phyloP scores from a whole-genome alignment of 2,113 vertebrate genomes.

The Harpagus bidentatus region DNA sequence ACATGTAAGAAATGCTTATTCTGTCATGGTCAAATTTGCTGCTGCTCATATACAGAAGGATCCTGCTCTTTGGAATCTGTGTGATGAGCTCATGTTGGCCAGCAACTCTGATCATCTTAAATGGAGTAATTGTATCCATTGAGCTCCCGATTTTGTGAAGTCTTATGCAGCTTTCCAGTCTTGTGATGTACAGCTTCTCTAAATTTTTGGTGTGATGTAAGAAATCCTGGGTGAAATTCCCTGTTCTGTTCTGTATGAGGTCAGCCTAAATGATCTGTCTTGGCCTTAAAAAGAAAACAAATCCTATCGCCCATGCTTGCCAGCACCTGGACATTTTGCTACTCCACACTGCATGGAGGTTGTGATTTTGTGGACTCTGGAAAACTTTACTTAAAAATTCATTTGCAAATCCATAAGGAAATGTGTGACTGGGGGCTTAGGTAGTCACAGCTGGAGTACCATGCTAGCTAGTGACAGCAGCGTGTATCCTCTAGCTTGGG shows the following conservation, averaged over 20 bases:
- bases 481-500: background rate
- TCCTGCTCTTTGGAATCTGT: background rate
- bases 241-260: conserved; percentile 11
- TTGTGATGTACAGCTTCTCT: conserved; percentile 10
- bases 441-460: background rate
- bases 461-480: background rate
- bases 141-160: background rate
- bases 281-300: conserved; percentile 33
- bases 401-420: background rate
- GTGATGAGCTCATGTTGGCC: conserved; percentile 30
- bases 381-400: conserved; percentile 40
- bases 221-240: conserved; percentile 28
- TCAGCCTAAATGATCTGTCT: conserved; percentile 31
- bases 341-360: background rate
- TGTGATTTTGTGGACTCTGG: background rate
- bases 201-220: background rate
- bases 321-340: conserved; percentile 10
- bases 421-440: background rate
- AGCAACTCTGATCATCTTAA: background rate
- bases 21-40: background rate
- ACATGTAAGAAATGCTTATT: background rate
- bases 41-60: background rate
- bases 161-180: background rate
- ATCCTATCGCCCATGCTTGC: background rate
- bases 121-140: background rate